These are phyloP conservation scores for Esox lucius DNA, from an alignment of 2,797 vertebrate species.

Conservation along the genomic window DNA sequence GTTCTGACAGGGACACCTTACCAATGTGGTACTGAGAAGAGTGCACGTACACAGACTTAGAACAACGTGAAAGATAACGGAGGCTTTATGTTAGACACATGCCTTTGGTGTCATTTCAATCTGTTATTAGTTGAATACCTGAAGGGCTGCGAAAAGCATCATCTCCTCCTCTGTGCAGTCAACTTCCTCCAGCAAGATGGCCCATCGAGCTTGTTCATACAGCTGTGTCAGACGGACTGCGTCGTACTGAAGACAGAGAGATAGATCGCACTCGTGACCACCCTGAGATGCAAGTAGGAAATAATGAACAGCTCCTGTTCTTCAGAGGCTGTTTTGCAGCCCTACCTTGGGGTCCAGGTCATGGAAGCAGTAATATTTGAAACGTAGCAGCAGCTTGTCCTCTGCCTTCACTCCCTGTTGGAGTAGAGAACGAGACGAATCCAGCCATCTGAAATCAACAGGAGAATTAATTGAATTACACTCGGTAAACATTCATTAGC, in stretches of 20 bases:
- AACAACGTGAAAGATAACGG: background rate
- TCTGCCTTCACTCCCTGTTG: constrained; percentile 74
- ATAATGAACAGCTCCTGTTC: background rate
- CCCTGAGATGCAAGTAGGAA: background rate
- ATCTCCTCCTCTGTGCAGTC: constrained; percentile 83
- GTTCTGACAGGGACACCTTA: constrained; percentile 69
- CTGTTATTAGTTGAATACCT: constrained; percentile 57
- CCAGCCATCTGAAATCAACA: constrained; percentile 71
- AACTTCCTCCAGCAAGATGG: constrained; percentile 74
- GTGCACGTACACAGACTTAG: background rate
- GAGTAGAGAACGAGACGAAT: constrained; percentile 76
- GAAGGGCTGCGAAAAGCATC: constrained; percentile 79
- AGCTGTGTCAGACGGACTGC: constrained; percentile 75
- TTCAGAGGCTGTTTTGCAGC: background rate
- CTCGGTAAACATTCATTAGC: background rate
- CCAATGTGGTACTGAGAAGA: constrained; percentile 75
- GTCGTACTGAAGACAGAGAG: constrained; percentile 59
- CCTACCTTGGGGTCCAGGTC: constrained; percentile 75
- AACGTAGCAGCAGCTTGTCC: constrained; percentile 71
- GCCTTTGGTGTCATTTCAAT: background rate
- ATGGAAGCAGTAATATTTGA: constrained; percentile 79
- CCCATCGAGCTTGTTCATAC: constrained; percentile 81
- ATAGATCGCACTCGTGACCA: background rate
- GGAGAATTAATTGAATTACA: background rate
- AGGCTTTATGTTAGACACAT: background rate